Evolutionary conservation across 2,797 vertebrate genomes (phyloP), one percentile per base, ranked within the genome.

Genomic region (Chelon auratus): DNA sequence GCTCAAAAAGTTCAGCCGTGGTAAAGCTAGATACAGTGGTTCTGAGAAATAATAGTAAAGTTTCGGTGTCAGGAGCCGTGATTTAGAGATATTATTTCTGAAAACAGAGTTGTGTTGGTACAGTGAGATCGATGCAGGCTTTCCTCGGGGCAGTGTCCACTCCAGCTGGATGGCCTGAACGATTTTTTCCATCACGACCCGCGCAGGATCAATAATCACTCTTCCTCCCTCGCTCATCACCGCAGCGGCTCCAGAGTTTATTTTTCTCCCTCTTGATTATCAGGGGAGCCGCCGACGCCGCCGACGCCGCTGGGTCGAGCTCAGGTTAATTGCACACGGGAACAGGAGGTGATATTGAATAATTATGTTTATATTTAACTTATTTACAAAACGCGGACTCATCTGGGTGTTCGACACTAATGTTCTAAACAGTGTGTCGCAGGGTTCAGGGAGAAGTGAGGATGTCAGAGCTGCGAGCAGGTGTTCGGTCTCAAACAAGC

Each of bases 161-260:
- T 85, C 80, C 11, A 36, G 37, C 60, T 82, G 80, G 72, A 86
- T 73, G 75, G 67, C 30, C 52, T 33, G 37, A 87, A 90, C 78
- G 84, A 92, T 87, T 90, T 90, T 48, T 88, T 78, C 81, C 72
- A 87, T 82, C 80, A 68, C 79, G 55, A 78, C 80, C 75, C 42
- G 8, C 60, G 4, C 33, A 10, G 17, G 77, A 89, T 93, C 89
- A 22, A 92, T 93, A 79, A 80, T 54, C 71, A 24, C 50, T 69
- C 71, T 43, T 75, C 67, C 60, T 58, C 70, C 61, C 67, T 61
- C 62, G 1, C 63, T 70, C 77, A 63, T 77, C 77, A 71, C 53
- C 36, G 0, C 63, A 11, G 72, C 15, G 4, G 51, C 72, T 30
- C 53, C 6, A 22, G 45, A 47, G 74, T 74, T 71, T 75, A 55